Evolutionary conservation across 2,888 invertebrate genomes (phyloP).

Genomic region (Suillia variegata): DNA sequence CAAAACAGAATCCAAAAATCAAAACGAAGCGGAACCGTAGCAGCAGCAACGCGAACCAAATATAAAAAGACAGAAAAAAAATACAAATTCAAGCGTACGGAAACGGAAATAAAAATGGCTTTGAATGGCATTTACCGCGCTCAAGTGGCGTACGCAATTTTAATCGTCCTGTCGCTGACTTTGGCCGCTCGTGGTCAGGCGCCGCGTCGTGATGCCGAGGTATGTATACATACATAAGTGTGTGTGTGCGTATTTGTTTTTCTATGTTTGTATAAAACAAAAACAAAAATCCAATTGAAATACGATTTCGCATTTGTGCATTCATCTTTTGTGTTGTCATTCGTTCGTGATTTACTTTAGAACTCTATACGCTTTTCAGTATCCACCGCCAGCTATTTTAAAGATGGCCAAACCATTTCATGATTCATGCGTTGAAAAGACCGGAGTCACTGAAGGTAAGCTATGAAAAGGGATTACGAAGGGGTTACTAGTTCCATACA

Average conservation of each 20-base stretch:
- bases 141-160: slow-evolving; percentile 34
- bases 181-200: slow-evolving; percentile 45
- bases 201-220: slow-evolving; percentile 55
- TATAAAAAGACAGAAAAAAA: neutral
- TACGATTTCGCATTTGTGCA: too few relatives aligned
- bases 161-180: slow-evolving; percentile 49
- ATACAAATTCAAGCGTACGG: slow-evolving; percentile 17
- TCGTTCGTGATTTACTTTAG: too few relatives aligned
- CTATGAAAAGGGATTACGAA: slow-evolving; percentile 2
- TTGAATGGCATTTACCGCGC: slow-evolving; percentile 47
- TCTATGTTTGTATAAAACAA: neutral
- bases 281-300: too few relatives aligned
- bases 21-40: neutral
- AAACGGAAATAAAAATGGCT: slow-evolving; percentile 50
- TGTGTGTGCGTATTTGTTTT: neutral
- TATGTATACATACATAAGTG: slow-evolving; percentile 42
- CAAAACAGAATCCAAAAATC: too few relatives aligned
- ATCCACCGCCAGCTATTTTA: slow-evolving; percentile 54
- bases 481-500: too few relatives aligned
- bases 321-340: too few relatives aligned
- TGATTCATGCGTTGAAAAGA: slow-evolving; percentile 52
- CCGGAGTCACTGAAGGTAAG: slow-evolving; percentile 56
- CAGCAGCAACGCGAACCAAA: neutral
- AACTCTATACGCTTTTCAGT: too few relatives aligned
- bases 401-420: slow-evolving; percentile 54